These are phyloP conservation scores for Cataglyphis livida DNA, from an alignment of 2,888 invertebrate genomes.

Conservation along the genomic window DNA sequence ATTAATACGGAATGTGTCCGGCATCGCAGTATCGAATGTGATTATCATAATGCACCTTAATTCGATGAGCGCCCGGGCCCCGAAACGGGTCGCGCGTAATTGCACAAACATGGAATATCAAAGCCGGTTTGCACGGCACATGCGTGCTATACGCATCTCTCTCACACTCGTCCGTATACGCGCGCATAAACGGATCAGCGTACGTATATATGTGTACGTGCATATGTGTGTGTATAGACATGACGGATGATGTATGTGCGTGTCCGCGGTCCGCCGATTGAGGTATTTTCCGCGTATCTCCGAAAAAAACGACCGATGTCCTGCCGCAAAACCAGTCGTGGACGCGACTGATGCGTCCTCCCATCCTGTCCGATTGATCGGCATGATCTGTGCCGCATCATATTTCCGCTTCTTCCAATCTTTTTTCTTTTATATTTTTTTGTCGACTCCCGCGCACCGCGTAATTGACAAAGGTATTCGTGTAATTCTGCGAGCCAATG, in stretches of 20 bases:
- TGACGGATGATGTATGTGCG: conserved; percentile 9
- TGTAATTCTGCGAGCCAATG: conserved; percentile 54
- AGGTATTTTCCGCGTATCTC: conserved; percentile 68
- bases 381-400: conserved; percentile 69
- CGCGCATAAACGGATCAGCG: conserved; percentile 18
- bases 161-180: not conserved
- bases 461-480: conserved; percentile 52
- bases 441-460: not conserved
- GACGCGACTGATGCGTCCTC: conserved; percentile 62
- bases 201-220: conserved; percentile 5
- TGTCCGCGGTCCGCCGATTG: conserved; percentile 55
- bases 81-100: conserved; percentile 75
- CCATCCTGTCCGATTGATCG: conserved; percentile 64
- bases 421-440: conserved; percentile 17
- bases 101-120: conserved; percentile 78
- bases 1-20: conserved; percentile 74
- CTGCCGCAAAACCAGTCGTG: conserved; percentile 74
- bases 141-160: conserved; percentile 25
- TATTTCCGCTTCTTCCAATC: conserved; percentile 57
- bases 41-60: conserved; percentile 80
- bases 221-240: not conserved
- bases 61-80: conserved; percentile 75
- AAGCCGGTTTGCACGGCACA: conserved; percentile 67
- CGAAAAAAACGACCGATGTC: conserved; percentile 71
- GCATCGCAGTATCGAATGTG: conserved; percentile 72